Conservation (phyloP, 2,797 vertebrate genomes). For the Enoplosus armatus region DNA sequence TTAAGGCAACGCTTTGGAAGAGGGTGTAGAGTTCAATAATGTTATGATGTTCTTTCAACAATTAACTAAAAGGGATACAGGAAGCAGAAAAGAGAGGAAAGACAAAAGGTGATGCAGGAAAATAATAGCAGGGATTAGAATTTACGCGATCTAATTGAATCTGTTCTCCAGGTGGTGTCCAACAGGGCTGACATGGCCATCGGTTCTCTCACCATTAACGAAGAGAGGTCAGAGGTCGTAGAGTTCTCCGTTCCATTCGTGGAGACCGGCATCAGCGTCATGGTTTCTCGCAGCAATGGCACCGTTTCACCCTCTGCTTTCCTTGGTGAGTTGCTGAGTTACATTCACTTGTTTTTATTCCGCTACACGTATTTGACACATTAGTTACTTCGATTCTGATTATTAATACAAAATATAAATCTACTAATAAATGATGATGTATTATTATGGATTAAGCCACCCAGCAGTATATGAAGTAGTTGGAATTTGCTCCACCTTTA, state of each 20-base stretch:
- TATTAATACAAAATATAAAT: too few relatives aligned
- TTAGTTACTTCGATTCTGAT: too few relatives aligned
- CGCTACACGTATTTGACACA: too few relatives aligned
- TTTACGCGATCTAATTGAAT: background rate
- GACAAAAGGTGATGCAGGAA: background rate
- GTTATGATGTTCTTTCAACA: background rate
- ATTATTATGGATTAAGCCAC: too few relatives aligned
- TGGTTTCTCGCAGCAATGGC: conserved; percentile 95
- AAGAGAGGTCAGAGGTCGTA: conserved; percentile 93
- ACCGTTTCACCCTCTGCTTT: conserved; percentile 95
- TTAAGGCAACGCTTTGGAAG: background rate
- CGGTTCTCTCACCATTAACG: conserved; percentile 94
- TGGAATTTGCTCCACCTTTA: too few relatives aligned
- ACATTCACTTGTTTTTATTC: background rate
- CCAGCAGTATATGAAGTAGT: too few relatives aligned
- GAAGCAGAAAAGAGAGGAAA: background rate
- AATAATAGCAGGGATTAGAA: background rate
- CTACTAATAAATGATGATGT: too few relatives aligned
- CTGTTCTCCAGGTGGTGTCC: conserved; percentile 86
- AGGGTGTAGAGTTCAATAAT: background rate
- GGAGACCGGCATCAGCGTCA: conserved; percentile 95
- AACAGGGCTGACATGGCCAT: conserved; percentile 94
- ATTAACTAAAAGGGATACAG: background rate
- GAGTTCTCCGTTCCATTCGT: conserved; percentile 96
- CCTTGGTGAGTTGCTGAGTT: conserved; percentile 83